These are phyloP conservation scores for Erpobdella octoculata DNA, from an alignment of 2,888 invertebrate genomes.

Conservation along the genomic window DNA sequence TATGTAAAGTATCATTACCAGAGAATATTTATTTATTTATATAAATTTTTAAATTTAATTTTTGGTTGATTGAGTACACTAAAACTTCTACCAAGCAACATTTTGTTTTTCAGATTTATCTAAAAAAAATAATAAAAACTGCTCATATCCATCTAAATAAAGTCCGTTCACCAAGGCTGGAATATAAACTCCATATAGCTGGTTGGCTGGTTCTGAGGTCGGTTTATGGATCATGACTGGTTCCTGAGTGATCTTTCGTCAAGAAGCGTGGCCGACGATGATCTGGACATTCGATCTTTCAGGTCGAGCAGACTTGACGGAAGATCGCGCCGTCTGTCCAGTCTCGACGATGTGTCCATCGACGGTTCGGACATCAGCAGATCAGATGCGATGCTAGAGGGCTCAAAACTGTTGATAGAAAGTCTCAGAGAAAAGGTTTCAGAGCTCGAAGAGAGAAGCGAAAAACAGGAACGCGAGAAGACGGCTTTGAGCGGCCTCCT, in stretches of 20 bases:
- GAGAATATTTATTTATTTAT: too few species aligned
- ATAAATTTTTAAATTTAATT: too few species aligned
- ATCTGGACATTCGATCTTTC: slow-evolving; percentile 9
- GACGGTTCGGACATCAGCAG: slow-evolving; percentile 28
- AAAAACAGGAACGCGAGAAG: slow-evolving; percentile 36
- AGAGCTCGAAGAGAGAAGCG: slow-evolving; percentile 33
- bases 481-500: slow-evolving; percentile 35
- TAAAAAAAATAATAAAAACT: too few species aligned
- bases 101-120: too few species aligned
- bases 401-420: slow-evolving; percentile 37
- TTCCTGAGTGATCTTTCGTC: slow-evolving; percentile 26
- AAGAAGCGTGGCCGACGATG: slow-evolving; percentile 30
- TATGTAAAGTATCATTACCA: too few species aligned
- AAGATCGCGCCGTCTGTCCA: slow-evolving; percentile 20
- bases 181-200: too few species aligned
- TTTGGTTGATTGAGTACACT: too few species aligned
- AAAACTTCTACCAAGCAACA: too few species aligned
- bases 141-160: too few species aligned
- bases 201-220: not conserved
- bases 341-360: not conserved
- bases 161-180: too few species aligned
- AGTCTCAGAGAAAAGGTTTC: slow-evolving; percentile 36
- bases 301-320: not conserved
- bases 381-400: slow-evolving; percentile 38
- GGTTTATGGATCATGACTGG: slow-evolving; percentile 26